A percentile compares a stretch with the other conserved stretches of the same genome.
Evolutionary conservation across 1,140 invertebrate species (phyloP).

Genomic region (Nasonia giraulti): DNA sequence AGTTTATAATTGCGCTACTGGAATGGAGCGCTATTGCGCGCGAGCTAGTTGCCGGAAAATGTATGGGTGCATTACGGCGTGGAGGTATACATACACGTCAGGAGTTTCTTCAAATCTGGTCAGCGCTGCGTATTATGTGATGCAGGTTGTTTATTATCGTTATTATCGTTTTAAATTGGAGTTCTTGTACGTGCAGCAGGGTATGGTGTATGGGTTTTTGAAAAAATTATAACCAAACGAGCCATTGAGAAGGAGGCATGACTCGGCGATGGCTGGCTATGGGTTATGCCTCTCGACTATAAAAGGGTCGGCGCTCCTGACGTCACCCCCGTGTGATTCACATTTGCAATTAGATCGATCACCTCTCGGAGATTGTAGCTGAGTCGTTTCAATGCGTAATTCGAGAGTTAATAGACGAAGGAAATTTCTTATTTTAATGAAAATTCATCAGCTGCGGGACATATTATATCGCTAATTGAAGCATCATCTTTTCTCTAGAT

Average conservation of each 20-base stretch:
- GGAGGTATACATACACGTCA: not conserved
- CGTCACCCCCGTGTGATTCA: not conserved
- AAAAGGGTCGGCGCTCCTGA: not conserved
- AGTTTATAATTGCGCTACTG: not conserved
- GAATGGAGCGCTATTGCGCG: not conserved
- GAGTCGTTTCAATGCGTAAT: too few species aligned
- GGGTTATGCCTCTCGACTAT: not conserved
- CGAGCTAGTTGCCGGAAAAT: slow-evolving; percentile 16
- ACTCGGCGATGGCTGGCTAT: not conserved
- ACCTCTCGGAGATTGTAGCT: too few species aligned
- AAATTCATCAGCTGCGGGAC: too few species aligned
- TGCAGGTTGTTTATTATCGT: not conserved
- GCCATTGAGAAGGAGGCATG: too few species aligned
- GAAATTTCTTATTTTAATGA: too few species aligned
- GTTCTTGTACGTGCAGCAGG: not conserved
- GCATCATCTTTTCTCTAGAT: too few species aligned
- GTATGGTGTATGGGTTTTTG: too few species aligned
- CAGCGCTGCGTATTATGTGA: not conserved
- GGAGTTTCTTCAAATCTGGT: slow-evolving; percentile 11
- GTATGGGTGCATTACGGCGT: not conserved
- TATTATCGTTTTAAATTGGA: not conserved
- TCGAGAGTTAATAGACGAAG: too few species aligned
- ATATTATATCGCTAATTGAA: too few species aligned
- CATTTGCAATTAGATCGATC: not conserved
- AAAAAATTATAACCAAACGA: too few species aligned